Base-by-base conservation (phyloP, 2,888 invertebrate genomes). In the Frankliniella fusca region DNA sequence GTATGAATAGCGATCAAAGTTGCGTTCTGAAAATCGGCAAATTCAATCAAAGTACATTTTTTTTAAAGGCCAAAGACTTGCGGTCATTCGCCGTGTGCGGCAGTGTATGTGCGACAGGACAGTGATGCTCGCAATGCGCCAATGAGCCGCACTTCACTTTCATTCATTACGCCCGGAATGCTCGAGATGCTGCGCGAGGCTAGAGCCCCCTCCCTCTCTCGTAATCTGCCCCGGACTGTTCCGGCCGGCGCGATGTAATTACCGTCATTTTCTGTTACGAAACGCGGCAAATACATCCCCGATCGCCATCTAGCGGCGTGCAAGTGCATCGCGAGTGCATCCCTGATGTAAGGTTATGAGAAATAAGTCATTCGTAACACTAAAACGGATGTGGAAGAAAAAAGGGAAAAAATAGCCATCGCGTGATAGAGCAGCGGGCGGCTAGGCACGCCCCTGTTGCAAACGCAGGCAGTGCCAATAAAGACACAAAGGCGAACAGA, bases 231-330 rank as follows among this genome's bases (percentile, higher is more conserved):
- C 18, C 18, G 61, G 61, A 12, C 61, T 18, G 61, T 61, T 61
- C 61, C 61, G 61, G 61, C 18, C n/a, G 61, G 61, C 38, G 54
- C 70, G 8, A 23, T 23, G 70, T 23, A 76, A 76, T 76, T 76
- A 27, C 27, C 70, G 27, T 76, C 70, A 76, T 76, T 76, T 76
- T 76, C 70, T 76, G 70, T 76, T 76, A 76, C 27, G 70, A 76
- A 76, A 76, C 70, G 61, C 61, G 9, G 23, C 70, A 76, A 76
- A 76, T 76, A 76, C 27, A 76, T 76, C 70, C 23, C 23, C 70
- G 70, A 61, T 61, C 0, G 61, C 61, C 61, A 7, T 20, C 15
- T 11, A 61, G 70, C 8, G 70, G 12, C 23, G 70, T 23, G 70
- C 27, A 76, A 76, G 70, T 76, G 70, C 70, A 76, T 15, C 70